Conservation (phyloP, 2,888 invertebrate genomes). For the Choristoneura rosaceana region DNA sequence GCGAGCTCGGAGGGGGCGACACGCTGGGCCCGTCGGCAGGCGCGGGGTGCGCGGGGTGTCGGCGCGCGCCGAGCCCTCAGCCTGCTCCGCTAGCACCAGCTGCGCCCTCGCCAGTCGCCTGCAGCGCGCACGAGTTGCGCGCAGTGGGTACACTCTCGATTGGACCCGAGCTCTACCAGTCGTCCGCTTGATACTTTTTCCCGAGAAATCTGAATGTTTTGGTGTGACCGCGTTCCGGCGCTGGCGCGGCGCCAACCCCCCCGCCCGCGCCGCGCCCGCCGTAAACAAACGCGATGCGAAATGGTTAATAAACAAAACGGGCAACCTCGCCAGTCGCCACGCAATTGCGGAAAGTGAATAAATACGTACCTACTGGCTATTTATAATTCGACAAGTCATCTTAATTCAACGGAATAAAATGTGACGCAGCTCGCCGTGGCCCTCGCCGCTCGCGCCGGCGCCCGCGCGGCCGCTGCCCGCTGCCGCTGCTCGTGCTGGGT, state of each 20-base stretch:
- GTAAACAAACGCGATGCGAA: constrained; percentile 51
- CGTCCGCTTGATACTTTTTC: constrained; percentile 62
- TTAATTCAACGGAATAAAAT: constrained; percentile 26
- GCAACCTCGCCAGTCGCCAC: constrained; percentile 34
- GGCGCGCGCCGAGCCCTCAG: neutral
- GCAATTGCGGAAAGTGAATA: constrained; percentile 38
- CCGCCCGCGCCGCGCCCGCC: constrained; percentile 43
- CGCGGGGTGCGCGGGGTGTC: constrained; percentile 2
- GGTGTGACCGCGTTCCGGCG: constrained; percentile 69
- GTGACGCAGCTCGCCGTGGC: neutral
- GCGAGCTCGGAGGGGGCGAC: neutral
- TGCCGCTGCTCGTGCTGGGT: neutral
- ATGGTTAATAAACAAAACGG: constrained; percentile 44
- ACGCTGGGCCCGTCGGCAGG: constrained; percentile 14
- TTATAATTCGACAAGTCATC: constrained; percentile 38
- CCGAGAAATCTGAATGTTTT: constrained; percentile 73
- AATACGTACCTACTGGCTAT: constrained; percentile 30
- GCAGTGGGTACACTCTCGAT: constrained; percentile 51
- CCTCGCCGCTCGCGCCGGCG: neutral
- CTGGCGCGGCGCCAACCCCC: constrained; percentile 66
- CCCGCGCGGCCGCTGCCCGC: neutral
- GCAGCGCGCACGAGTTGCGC: neutral
- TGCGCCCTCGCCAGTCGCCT: constrained; percentile 16
- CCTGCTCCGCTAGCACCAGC: constrained; percentile 5
- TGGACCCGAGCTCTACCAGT: constrained; percentile 86